Evolutionary conservation across 2,888 invertebrate genomes (phyloP).

Genomic region (Nymphalis polychloros): DNA sequence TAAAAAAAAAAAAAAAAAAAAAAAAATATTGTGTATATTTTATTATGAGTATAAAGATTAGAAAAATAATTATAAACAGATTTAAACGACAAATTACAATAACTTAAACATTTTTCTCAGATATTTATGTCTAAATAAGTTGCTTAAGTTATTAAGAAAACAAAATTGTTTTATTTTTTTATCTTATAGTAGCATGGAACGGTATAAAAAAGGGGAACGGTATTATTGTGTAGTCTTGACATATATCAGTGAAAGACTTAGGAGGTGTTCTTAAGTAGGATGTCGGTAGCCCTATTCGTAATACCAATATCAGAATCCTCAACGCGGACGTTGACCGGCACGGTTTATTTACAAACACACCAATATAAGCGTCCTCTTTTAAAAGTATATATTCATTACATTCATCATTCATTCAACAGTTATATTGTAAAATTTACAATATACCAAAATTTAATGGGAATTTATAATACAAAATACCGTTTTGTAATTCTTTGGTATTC

Average conservation of each 20-base stretch:
- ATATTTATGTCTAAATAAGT: no score
- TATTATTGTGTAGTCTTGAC: no score
- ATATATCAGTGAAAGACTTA: no score
- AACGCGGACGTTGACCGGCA: constrained; percentile 37
- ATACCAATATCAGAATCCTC: constrained; percentile 26
- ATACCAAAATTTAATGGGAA: constrained; percentile 3
- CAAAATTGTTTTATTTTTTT: no score
- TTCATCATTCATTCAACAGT: background rate
- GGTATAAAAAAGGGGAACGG: background rate
- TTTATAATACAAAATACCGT: constrained; percentile 2
- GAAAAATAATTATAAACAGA: no score
- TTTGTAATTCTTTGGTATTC: background rate
- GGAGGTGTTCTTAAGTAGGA: background rate
- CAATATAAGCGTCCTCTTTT: background rate
- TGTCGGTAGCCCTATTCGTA: constrained; percentile 11
- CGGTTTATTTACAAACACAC: constrained; percentile 23
- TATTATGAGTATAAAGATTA: no score
- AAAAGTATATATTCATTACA: no score
- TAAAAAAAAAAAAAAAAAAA: no score
- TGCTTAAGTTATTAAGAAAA: no score
- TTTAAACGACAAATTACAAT: no score
- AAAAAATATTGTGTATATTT: no score
- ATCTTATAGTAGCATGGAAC: background rate
- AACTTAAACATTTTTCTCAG: no score
- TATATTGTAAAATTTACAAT: constrained; percentile 6